Percentiles rank a stretch among this genome's conserved stretches.
phyloP scores from a whole-genome alignment of 2,113 vertebrate species.

The Excalfactoria chinensis region DNA sequence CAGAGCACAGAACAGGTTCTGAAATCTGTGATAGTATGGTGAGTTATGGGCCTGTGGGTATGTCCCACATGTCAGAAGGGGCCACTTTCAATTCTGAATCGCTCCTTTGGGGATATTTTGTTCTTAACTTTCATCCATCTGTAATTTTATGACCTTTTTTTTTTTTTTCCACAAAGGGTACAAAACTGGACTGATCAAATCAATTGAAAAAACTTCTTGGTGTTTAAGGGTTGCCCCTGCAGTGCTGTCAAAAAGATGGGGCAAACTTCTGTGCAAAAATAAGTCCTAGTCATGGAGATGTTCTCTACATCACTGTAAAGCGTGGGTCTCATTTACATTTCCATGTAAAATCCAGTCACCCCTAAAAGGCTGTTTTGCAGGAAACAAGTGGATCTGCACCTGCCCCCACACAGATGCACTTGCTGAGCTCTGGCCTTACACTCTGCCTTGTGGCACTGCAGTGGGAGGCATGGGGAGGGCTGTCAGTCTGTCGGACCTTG shows the following conservation, averaged over 20 bases:
- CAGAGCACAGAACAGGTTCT: background rate
- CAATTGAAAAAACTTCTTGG: background rate
- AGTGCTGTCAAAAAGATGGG: background rate
- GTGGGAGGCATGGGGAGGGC: background rate
- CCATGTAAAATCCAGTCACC: background rate
- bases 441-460: background rate
- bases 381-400: background rate
- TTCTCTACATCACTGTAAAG: background rate
- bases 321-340: background rate
- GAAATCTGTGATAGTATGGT: background rate
- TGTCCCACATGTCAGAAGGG: background rate
- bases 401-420: background rate
- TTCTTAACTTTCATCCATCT: background rate
- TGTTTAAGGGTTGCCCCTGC: background rate
- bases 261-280: background rate
- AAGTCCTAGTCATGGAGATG: background rate
- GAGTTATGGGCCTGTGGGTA: background rate
- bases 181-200: background rate
- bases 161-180: background rate
- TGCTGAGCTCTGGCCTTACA: background rate
- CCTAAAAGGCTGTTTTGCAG: background rate
- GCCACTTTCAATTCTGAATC: background rate
- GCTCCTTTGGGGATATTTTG: background rate
- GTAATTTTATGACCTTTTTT: accelerated
- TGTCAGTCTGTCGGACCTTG: background rate